Evolutionary conservation across 1,140 invertebrate species (phyloP).

Genomic region (Heliothis subflexa): DNA sequence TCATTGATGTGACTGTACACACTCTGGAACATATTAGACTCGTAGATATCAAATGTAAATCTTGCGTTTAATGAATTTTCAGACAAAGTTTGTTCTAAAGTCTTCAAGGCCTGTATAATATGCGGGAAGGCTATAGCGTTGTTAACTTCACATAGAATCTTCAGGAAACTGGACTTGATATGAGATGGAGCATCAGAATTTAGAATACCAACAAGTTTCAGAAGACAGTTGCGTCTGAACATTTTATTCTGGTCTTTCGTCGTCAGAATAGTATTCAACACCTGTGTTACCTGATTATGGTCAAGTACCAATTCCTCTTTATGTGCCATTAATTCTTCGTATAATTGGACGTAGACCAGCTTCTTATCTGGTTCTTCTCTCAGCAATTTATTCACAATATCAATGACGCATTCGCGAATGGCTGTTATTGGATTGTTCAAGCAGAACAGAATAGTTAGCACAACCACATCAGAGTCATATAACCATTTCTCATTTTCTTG

Average conservation of each 20-base stretch:
- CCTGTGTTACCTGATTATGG: constrained; percentile 86
- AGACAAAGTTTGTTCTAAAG: constrained; percentile 62
- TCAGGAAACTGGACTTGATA: constrained; percentile 70
- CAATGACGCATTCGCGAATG: constrained; percentile 79
- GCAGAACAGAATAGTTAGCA: constrained; percentile 80
- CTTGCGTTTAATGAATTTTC: constrained; percentile 61
- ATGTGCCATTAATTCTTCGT: constrained; percentile 70
- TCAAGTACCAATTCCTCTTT: constrained; percentile 88
- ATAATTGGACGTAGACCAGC: constrained; percentile 67
- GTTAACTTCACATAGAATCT: constrained; percentile 66
- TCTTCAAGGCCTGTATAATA: constrained; percentile 65
- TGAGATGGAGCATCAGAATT: constrained; percentile 68
- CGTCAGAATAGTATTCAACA: constrained; percentile 74
- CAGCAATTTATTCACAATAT: constrained; percentile 70
- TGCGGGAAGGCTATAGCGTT: constrained; percentile 65
- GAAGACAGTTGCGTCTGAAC: constrained; percentile 74
- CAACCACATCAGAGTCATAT: constrained; percentile 79
- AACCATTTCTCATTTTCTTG: constrained; percentile 70
- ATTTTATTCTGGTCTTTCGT: constrained; percentile 67
- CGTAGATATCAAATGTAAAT: constrained; percentile 76
- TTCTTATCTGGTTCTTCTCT: constrained; percentile 64
- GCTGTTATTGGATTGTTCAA: constrained; percentile 76
- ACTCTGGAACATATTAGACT: constrained; percentile 80
- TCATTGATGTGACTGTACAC: constrained; percentile 80
- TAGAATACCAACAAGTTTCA: constrained; percentile 69